phyloP scores from a whole-genome alignment of 2,113 vertebrate genomes.

The Probosciger aterrimus region DNA sequence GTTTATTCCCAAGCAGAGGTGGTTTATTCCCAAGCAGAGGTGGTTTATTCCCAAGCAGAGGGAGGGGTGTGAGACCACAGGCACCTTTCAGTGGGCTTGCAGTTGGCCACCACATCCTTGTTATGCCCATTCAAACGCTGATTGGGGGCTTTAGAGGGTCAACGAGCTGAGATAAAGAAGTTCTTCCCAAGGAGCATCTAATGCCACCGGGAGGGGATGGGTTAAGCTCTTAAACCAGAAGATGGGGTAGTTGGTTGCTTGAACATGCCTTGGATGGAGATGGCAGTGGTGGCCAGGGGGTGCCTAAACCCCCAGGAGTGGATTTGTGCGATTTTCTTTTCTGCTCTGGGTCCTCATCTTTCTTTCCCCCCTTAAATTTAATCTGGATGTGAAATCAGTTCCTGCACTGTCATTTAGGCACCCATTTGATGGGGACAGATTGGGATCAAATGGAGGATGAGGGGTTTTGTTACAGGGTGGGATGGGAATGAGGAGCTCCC shows the following conservation, averaged over 20 bases:
- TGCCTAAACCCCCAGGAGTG: not conserved
- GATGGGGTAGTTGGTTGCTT: not conserved
- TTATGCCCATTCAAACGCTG: not conserved
- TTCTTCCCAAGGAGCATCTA: not conserved
- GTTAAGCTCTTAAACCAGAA: not conserved
- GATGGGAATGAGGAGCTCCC: not conserved
- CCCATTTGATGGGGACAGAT: not conserved
- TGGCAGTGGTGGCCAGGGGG: not conserved
- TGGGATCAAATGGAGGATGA: not conserved
- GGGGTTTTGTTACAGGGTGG: not conserved
- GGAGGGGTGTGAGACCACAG: not conserved
- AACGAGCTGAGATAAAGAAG: not conserved
- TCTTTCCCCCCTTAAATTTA: not conserved
- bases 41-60: fast-evolving
- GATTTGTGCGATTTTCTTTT: not conserved
- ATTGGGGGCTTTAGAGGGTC: not conserved
- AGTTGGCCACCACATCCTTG: fast-evolving
- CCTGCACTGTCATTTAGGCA: not conserved
- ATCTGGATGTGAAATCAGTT: not conserved
- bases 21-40: too few relatives aligned
- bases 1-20: fast-evolving
- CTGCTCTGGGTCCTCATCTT: not conserved
- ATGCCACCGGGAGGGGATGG: not conserved
- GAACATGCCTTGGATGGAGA: fast-evolving
- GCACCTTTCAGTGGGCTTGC: not conserved